phyloP scores from a whole-genome alignment of 1,140 invertebrate genomes.

The Notospermus geniculatus region DNA sequence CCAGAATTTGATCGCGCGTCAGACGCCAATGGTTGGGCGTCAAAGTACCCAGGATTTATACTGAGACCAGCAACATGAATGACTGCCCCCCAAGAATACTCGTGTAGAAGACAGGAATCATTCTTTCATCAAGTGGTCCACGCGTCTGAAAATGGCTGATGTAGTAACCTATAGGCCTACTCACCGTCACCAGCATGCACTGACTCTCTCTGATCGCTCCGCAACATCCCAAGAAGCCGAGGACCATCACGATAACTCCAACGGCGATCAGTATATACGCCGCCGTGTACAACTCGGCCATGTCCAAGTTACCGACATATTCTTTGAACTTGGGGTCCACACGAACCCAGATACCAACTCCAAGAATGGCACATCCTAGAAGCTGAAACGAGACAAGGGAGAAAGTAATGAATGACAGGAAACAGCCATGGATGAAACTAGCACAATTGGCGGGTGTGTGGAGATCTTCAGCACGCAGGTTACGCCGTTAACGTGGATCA shows the following conservation, averaged over 20 bases:
- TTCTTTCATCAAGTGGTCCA: too few species aligned
- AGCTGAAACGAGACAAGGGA: conserved; percentile 61
- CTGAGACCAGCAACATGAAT: neutral
- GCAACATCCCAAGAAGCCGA: conserved; percentile 88
- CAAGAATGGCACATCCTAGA: conserved; percentile 69
- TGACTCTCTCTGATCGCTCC: conserved; percentile 83
- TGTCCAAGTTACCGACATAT: conserved; percentile 36
- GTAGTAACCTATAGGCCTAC: too few species aligned
- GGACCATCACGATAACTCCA: conserved; percentile 76
- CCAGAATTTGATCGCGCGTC: too few species aligned
- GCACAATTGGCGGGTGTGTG: too few species aligned
- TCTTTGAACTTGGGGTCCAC: conserved; percentile 59
- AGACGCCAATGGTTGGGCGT: neutral
- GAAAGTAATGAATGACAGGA: neutral
- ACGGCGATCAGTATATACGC: conserved; percentile 69
- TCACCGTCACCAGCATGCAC: conserved; percentile 78
- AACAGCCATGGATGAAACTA: too few species aligned
- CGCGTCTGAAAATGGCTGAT: too few species aligned
- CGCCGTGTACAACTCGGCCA: conserved; percentile 38
- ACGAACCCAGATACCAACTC: conserved; percentile 73
- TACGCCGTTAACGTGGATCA: too few species aligned
- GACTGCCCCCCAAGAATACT: too few species aligned
- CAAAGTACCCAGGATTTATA: neutral
- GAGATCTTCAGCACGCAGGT: too few species aligned
- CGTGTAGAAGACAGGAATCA: too few species aligned